phyloP scores from a whole-genome alignment of 2,888 invertebrate species.

The Boloria selene region DNA sequence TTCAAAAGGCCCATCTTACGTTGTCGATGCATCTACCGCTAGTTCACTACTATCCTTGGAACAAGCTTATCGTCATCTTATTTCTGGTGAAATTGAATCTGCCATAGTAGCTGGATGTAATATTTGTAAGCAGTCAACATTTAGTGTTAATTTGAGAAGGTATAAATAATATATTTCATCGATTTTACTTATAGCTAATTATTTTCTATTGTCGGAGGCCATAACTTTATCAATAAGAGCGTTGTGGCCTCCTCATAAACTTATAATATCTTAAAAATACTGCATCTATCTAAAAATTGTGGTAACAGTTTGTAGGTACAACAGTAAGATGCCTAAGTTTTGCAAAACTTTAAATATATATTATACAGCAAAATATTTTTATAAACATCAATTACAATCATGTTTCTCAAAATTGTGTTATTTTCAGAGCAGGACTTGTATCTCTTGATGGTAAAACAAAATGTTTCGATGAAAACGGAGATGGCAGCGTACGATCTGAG shows the following conservation, averaged over 20 bases:
- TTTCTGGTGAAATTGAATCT: constrained; percentile 2
- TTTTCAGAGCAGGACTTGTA: neutral
- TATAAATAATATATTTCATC: neutral
- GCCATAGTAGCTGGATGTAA: constrained; percentile 8
- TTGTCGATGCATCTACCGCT: neutral
- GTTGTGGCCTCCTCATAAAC: no score
- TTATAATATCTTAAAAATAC: no score
- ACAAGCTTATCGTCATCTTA: neutral
- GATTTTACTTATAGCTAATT: neutral
- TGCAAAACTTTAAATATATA: no score
- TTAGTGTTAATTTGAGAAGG: constrained; percentile 1
- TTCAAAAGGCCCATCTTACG: constrained; percentile 7
- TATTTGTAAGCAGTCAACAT: constrained; percentile 4
- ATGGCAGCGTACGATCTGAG: constrained; percentile 8
- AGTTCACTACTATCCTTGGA: neutral
- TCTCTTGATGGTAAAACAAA: constrained; percentile 1
- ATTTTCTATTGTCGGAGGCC: neutral
- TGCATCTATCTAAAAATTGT: no score
- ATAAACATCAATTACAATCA: no score
- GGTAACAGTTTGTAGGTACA: no score
- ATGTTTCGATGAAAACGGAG: constrained; percentile 11
- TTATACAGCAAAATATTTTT: no score
- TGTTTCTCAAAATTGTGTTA: neutral
- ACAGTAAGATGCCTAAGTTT: no score
- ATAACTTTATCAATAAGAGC: no score